Percentiles rank a stretch among this genome's conserved stretches.
These are phyloP conservation scores for Sylvia borin DNA, from an alignment of 2,797 vertebrate genomes.

Conservation along the genomic window DNA sequence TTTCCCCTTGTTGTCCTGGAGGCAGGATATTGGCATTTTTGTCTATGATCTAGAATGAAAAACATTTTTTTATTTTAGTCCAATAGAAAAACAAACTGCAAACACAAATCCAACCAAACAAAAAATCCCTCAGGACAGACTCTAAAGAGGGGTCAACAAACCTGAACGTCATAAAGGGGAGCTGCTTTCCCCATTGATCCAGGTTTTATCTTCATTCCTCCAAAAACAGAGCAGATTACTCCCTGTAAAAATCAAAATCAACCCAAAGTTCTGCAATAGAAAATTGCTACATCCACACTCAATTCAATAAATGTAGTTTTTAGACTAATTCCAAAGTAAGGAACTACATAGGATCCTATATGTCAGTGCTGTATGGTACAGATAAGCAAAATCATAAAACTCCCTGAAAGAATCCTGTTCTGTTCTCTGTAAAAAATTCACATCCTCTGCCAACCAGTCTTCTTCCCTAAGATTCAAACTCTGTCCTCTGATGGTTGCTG, in stretches of 20 bases:
- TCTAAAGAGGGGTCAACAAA: slow-evolving; percentile 36
- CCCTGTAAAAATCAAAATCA: slow-evolving; percentile 70
- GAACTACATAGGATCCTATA: not conserved
- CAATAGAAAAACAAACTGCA: not conserved
- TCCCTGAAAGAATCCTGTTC: not conserved
- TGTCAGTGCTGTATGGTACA: not conserved
- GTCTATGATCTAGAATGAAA: slow-evolving; percentile 79
- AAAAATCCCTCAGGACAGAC: not conserved
- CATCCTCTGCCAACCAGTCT: not conserved
- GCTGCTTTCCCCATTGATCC: slow-evolving; percentile 81
- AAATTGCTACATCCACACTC: not conserved
- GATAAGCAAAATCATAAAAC: not conserved
- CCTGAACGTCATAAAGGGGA: slow-evolving; percentile 82
- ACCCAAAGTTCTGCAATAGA: not conserved
- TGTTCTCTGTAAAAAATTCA: not conserved
- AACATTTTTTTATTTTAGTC: not conserved
- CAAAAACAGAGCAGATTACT: slow-evolving; percentile 77
- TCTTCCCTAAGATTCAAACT: not conserved
- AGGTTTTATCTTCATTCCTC: slow-evolving; percentile 82
- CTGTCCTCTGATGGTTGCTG: not conserved
- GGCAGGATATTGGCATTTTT: slow-evolving; percentile 75
- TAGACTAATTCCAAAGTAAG: not conserved
- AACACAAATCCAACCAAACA: not conserved
- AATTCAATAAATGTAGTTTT: not conserved
- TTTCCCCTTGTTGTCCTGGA: slow-evolving; percentile 78